Evolutionary conservation across 1,140 invertebrate species (phyloP), one percentile per base, ranked within the genome.

Genomic region (Panagrolaimus sp.): DNA sequence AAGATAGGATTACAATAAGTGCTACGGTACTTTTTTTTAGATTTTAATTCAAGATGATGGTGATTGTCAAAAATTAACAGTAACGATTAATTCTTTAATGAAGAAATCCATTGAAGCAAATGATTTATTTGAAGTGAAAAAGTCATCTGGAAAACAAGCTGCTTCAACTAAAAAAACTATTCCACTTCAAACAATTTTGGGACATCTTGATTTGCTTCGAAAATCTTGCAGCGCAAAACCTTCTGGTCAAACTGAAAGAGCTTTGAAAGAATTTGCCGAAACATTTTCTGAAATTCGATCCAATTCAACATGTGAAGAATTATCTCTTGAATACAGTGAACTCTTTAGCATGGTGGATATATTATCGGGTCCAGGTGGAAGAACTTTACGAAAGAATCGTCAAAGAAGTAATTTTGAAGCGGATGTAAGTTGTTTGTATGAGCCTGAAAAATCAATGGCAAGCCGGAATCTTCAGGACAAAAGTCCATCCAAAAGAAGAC

Each of bases 191-290:
- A 58, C 52, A 12, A 58, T 58, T 17, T 28, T 58, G 10, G 28
- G 52, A 21, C 52, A 58, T 58, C 28, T 58, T 21, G 52, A 58
- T 28, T 12, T 58, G 15, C 52, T 58, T 58, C 52, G 52, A 58
- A 21, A 21, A 5, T 21, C 14, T 28, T 58, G 52, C 28, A 3
- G 14, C 2, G 52, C 52, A 12, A 58, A 58, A 17, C 52, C 52
- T 5, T n/a, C 52, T 24, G 52, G 52, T 4, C 52, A 58, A 5
- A 58, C 52, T n/a, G 52, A 58, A 58, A 58, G 28, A 28, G 21
- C 28, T 21, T 58, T 58, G 21, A 58, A 58, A 28, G 52, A 58
- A 58, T 58, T 58, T 14, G 28, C 52, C 15, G 52, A 58, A 8
- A 2, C 17, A 1, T 58, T 58, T 14, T 5, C 52, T 14, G 52